A percentile compares a stretch with the other conserved stretches of the same genome.
These are phyloP conservation scores for Ryuthela nishihirai DNA, from an alignment of 2,888 invertebrate species.

Conservation along the genomic window DNA sequence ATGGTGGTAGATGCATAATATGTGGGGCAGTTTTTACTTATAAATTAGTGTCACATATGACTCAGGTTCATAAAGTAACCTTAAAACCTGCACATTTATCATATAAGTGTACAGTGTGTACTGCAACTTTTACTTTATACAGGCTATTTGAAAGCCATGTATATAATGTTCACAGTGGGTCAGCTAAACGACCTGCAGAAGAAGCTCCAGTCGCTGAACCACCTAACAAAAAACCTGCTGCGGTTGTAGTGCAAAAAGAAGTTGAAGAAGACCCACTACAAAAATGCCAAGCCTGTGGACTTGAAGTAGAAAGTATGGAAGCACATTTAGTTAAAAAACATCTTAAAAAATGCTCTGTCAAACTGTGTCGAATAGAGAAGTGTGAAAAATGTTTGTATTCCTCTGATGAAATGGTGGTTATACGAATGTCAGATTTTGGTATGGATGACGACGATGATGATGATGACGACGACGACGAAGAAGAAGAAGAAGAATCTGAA, in stretches of 20 bases:
- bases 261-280: constrained; percentile 8
- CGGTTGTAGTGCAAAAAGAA: background rate
- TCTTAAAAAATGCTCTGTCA: constrained; percentile 39
- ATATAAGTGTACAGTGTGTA: constrained; percentile 92
- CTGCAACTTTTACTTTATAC: constrained; percentile 92
- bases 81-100: constrained; percentile 88
- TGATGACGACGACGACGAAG: constrained; percentile 4
- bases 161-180: constrained; percentile 86
- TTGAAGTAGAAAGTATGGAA: constrained; percentile 24
- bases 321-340: constrained; percentile 39
- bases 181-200: constrained; percentile 36
- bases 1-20: constrained; percentile 89
- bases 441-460: constrained; percentile 24
- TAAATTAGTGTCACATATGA: constrained; percentile 87
- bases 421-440: constrained; percentile 40
- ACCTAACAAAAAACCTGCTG: constrained; percentile 6
- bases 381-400: constrained; percentile 42
- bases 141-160: constrained; percentile 92
- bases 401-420: constrained; percentile 39
- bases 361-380: constrained; percentile 42
- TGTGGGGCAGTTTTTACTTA: constrained; percentile 94
- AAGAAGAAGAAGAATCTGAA: constrained; percentile 1
- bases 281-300: constrained; percentile 38
- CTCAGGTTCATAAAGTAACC: constrained; percentile 84
- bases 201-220: constrained; percentile 15